These are phyloP conservation scores for Ctenosaura bakeri DNA, from an alignment of 2,797 vertebrate species.

Conservation along the genomic window DNA sequence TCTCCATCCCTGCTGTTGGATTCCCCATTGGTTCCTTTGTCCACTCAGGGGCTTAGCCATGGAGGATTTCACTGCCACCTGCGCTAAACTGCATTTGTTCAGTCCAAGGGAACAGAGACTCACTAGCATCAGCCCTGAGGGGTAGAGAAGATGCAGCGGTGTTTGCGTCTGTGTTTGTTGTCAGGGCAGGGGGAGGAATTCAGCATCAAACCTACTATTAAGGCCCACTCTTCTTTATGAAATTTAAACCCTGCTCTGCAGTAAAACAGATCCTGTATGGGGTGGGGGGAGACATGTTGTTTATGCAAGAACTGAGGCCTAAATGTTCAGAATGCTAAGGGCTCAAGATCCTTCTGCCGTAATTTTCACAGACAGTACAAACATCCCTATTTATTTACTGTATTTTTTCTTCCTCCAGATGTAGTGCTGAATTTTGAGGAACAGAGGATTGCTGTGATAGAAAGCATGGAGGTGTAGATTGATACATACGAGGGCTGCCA, in stretches of 20 bases:
- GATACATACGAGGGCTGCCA: no score
- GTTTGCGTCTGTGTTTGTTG: no score
- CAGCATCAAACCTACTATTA: not conserved
- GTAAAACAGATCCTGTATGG: not conserved
- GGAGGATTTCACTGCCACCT: slow-evolving; percentile 7
- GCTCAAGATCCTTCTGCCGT: not conserved
- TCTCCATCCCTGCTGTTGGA: fast-evolving
- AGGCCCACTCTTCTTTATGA: no score
- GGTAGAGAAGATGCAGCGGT: not conserved
- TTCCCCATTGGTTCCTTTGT: not conserved
- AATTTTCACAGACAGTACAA: not conserved
- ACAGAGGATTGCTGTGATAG: not conserved
- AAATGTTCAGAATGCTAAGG: not conserved
- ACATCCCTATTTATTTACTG: not conserved
- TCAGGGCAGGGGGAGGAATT: no score
- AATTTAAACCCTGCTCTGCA: not conserved
- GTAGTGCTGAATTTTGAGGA: not conserved
- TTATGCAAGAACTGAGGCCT: not conserved
- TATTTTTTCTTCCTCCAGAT: not conserved
- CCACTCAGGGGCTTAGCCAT: not conserved
- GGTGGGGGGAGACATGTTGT: no score
- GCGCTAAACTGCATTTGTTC: not conserved
- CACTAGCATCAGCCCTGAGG: not conserved
- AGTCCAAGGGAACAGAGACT: not conserved
- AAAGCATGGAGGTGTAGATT: no score